These are phyloP conservation scores for human DNA, from an alignment of 2,113 vertebrate species.

Conservation along the genomic window GRCh38 chr3:147922501-147923000, in stretches of 20 bases:
- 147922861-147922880: not conserved
- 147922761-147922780: not conserved
- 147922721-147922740: not conserved
- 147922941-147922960: not conserved
- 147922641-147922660: not conserved
- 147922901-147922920: not conserved
- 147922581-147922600: not conserved
- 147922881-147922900: not conserved
- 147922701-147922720: not conserved
- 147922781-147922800: not conserved
- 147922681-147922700: not conserved
- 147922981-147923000: not conserved
- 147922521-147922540: not conserved
- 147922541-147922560: not conserved
- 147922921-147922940: not conserved
- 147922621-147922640: too few species aligned
- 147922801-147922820: not conserved
- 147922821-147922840: not conserved
- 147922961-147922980: too few species aligned
- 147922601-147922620: not conserved
- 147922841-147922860: not conserved
- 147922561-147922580: not conserved
- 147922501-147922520: not conserved
- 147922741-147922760: not conserved
- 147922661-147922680: not conserved